Percentiles rank a stretch among this genome's conserved stretches.
Conservation (phyloP, 2,888 invertebrate genomes). For the Hoplodrina blanda region DNA sequence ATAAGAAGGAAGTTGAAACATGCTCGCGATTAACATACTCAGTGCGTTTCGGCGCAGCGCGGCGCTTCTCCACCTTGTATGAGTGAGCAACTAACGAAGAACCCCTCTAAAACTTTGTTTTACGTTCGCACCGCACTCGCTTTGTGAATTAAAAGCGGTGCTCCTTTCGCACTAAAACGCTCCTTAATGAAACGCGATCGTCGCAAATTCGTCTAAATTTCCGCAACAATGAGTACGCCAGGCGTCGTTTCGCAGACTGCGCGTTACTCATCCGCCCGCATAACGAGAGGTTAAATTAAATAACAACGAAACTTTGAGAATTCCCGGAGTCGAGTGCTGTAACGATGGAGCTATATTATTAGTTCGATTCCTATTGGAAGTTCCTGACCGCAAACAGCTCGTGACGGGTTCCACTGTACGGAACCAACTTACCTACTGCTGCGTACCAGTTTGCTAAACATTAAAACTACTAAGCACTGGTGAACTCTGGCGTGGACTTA, state of each 20-base stretch:
- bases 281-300: constrained; percentile 88
- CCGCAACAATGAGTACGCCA: constrained; percentile 84
- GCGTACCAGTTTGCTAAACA: constrained; percentile 37
- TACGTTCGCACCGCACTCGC: constrained; percentile 81
- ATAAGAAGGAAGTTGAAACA: constrained; percentile 62
- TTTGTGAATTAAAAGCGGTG: constrained; percentile 85
- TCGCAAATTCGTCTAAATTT: constrained; percentile 88
- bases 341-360: constrained; percentile 74
- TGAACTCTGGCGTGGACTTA: constrained; percentile 30
- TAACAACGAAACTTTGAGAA: constrained; percentile 85
- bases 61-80: constrained; percentile 73
- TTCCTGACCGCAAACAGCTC: constrained; percentile 82
- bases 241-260: constrained; percentile 80
- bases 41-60: constrained; percentile 62
- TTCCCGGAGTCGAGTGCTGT: constrained; percentile 68
- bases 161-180: constrained; percentile 84
- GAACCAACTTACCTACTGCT: constrained; percentile 35
- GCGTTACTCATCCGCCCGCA: constrained; percentile 82
- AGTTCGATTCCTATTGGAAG: constrained; percentile 81
- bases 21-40: constrained; percentile 70
- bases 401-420: constrained; percentile 64
- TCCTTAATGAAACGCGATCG: constrained; percentile 87
- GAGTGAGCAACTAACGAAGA: constrained; percentile 87
- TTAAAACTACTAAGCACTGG: constrained; percentile 41
- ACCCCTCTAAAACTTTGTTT: constrained; percentile 84